Base-by-base conservation (phyloP, 2,797 vertebrate genomes). In the Sarcophilus harrisii region DNA sequence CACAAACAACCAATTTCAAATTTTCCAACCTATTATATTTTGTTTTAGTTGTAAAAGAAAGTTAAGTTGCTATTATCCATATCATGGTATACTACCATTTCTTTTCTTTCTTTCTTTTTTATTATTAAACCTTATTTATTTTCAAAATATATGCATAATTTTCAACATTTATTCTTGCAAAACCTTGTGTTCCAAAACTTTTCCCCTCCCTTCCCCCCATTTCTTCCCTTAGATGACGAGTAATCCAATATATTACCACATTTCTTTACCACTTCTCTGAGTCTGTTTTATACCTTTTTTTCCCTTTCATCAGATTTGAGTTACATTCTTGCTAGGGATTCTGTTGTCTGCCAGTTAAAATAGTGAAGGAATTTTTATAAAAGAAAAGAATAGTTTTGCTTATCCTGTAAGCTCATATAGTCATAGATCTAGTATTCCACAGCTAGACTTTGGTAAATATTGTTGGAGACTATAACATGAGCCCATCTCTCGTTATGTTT, bases 361-460 rank as follows among this genome's bases (percentile, higher is more conserved):
- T 99, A 0, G 99, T 97, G 0, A 99, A 98, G 4, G 97, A 97
- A 98, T 99, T 99, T 97, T 99, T 99, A 99, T 99, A 99, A 12
- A 99, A 96, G 93, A 99, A 98, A 89, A 99, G 99, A 93, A 99
- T 0, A 0, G 98, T 49, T 9, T 81, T 81, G 98, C 66, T 95
- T 98, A 52, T 97, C 98, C 93, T 99, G 98, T 94, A 99, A 98
- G 96, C 99, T 99, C 96, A 99, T 96, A 3, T 99, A 98, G 94
- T 99, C 98, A 0, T 99, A 99, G 62, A 99, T 99, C 99, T 99
- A 99, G 96, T 99, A 99, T 98, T 99, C 99, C 90, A 99, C 96
- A 9, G 99, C 99, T 96, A 99, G 98, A 97, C 99, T 99, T 96
- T 99, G 98, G 96, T 98, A 99, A 90, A 99, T 97, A 1, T 99